Evolutionary conservation across 2,888 invertebrate genomes (phyloP).

Genomic region (Cantharis rustica): DNA sequence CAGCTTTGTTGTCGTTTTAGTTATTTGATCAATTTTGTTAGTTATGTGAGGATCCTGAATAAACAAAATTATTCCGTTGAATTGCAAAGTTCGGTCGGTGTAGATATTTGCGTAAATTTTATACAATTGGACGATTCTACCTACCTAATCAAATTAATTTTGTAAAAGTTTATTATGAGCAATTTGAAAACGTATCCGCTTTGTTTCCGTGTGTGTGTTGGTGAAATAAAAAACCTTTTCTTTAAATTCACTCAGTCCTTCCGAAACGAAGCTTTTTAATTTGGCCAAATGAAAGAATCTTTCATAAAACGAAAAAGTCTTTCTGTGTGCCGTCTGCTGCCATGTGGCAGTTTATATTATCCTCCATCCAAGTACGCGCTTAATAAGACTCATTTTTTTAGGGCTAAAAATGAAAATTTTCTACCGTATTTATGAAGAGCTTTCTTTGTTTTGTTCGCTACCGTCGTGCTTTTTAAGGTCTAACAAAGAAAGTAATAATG

Average conservation of each 20-base stretch:
- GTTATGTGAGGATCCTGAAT: constrained; percentile 23
- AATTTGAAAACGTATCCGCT: background rate
- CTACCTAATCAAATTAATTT: background rate
- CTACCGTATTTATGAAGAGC: background rate
- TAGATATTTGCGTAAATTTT: background rate
- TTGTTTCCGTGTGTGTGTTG: background rate
- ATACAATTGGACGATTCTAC: background rate
- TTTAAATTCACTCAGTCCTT: background rate
- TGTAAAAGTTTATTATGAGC: background rate
- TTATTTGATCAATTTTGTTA: constrained; percentile 21
- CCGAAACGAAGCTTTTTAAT: constrained; percentile 19
- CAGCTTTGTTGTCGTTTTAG: constrained; percentile 17
- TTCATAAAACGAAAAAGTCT: constrained; percentile 17
- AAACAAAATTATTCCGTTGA: constrained; percentile 18
- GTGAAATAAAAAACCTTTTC: background rate
- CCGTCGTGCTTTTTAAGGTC: background rate
- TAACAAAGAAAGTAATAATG: background rate
- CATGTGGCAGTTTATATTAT: constrained; percentile 19
- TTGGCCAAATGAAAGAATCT: constrained; percentile 25
- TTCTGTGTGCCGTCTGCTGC: constrained; percentile 13
- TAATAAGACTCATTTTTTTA: constrained; percentile 18
- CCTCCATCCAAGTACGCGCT: constrained; percentile 13
- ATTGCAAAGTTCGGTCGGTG: background rate
- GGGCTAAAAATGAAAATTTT: constrained; percentile 6
- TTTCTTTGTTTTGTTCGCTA: background rate